Percentiles rank a stretch among this genome's conserved stretches.
Conservation (phyloP, 2,888 invertebrate genomes). For the Schizotus pectinicornis region DNA sequence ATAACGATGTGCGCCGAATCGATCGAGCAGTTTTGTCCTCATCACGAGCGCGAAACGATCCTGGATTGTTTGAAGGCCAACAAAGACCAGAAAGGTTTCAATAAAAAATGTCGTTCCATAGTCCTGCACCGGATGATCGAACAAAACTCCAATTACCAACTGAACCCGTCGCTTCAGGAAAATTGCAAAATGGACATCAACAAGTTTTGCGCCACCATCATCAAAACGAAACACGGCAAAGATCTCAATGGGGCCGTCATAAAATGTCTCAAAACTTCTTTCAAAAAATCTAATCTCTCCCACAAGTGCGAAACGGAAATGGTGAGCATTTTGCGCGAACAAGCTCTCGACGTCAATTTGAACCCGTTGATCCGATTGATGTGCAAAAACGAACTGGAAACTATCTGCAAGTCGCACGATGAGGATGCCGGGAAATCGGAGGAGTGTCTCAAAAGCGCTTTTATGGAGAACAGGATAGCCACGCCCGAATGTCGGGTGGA, state of each 20-base stretch:
- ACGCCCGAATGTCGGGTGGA: slow-evolving; percentile 81
- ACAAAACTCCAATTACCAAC: slow-evolving; percentile 87
- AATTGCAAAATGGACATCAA: slow-evolving; percentile 84
- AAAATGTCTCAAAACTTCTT: slow-evolving; percentile 82
- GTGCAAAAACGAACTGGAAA: slow-evolving; percentile 76
- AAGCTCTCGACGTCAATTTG: slow-evolving; percentile 88
- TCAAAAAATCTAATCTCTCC: slow-evolving; percentile 75
- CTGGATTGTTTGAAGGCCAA: slow-evolving; percentile 80
- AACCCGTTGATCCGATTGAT: slow-evolving; percentile 85
- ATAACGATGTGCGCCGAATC: slow-evolving; percentile 84
- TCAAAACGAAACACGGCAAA: slow-evolving; percentile 66
- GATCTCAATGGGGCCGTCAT: slow-evolving; percentile 85
- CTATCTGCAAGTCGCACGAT: slow-evolving; percentile 66
- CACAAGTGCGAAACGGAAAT: slow-evolving; percentile 83
- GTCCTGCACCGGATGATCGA: slow-evolving; percentile 90
- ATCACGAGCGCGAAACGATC: slow-evolving; percentile 71
- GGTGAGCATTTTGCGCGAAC: slow-evolving; percentile 80
- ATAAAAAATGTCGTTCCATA: slow-evolving; percentile 80
- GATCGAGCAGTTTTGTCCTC: slow-evolving; percentile 84
- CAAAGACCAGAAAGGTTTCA: slow-evolving; percentile 79
- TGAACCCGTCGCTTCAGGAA: slow-evolving; percentile 83
- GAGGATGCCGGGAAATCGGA: slow-evolving; percentile 71
- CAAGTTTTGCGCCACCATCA: slow-evolving; percentile 59
- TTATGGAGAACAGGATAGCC: slow-evolving; percentile 74
- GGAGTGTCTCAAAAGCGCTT: slow-evolving; percentile 90